A percentile compares a stretch with the other conserved stretches of the same genome.
Conservation (phyloP, 2,888 invertebrate genomes). For the Thereva unica region DNA sequence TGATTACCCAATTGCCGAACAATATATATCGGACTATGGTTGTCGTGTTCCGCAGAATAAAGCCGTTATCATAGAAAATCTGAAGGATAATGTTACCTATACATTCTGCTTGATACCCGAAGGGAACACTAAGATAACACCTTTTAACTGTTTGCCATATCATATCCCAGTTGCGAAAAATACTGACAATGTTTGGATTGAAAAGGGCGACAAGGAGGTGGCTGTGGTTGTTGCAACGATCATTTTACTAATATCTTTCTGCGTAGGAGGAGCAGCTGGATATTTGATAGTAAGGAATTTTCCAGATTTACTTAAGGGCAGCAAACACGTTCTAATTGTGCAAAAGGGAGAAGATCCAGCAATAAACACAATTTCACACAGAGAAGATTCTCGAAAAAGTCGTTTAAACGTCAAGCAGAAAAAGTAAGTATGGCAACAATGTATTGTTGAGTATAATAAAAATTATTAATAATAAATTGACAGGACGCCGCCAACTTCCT, state of each 20-base stretch:
- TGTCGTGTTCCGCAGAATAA: slow-evolving; percentile 24
- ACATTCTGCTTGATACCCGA: slow-evolving; percentile 51
- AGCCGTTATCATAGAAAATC: slow-evolving; percentile 45
- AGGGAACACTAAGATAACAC: slow-evolving; percentile 46
- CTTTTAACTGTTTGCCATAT: slow-evolving; percentile 52
- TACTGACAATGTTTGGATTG: slow-evolving; percentile 44
- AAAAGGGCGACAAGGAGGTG: slow-evolving; percentile 48
- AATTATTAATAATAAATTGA: slow-evolving; percentile 10
- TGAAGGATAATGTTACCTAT: slow-evolving; percentile 49
- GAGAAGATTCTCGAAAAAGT: slow-evolving; percentile 36
- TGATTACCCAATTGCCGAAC: not conserved
- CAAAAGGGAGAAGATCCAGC: slow-evolving; percentile 48
- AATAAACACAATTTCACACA: slow-evolving; percentile 48
- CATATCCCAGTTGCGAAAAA: slow-evolving; percentile 46
- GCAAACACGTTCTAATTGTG: slow-evolving; percentile 50
- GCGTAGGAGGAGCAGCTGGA: slow-evolving; percentile 49
- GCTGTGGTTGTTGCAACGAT: slow-evolving; percentile 50
- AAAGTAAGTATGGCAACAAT: slow-evolving; percentile 38
- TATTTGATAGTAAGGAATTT: slow-evolving; percentile 50
- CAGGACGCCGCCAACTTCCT: slow-evolving; percentile 39
- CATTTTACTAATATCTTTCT: slow-evolving; percentile 47
- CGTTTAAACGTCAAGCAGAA: slow-evolving; percentile 32
- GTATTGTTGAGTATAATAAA: not conserved
- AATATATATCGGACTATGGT: slow-evolving; percentile 13
- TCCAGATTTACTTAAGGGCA: slow-evolving; percentile 52